Evolutionary conservation across 2,113 vertebrate genomes (phyloP), one percentile per base, ranked within the genome.

Genomic region (Centropus bengalensis): DNA sequence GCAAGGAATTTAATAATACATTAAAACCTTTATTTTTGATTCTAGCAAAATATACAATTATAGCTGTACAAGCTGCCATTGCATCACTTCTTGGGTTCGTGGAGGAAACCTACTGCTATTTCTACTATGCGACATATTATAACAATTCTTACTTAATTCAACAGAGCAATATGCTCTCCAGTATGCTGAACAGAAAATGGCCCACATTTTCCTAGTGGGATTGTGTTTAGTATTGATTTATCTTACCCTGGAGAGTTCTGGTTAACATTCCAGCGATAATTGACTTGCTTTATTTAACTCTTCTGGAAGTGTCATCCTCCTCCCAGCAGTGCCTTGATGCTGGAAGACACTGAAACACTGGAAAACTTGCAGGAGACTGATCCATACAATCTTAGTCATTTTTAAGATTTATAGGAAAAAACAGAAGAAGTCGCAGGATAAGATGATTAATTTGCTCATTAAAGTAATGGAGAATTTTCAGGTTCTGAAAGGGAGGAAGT

Each of bases 41-140:
- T 98, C 96, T 95, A 97, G 89, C 95, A 98, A 98, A 99, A 99
- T 99, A 98, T 98, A 97, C 98, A 99, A 98, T 98, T 98, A 98
- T 97, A 98, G 97, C 96, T 96, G 96, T 94, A 92, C 89, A 96
- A 97, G 96, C 96, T 97, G 97, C 93, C 82, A 76, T 96, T 87
- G 71, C 94, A 80, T 96, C 96, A 96, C 70, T 78, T 73, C 77
- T 96, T 80, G 69, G 74, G 82, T 97, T 95, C 75, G 6, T 10
- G 79, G 82, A 94, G 76, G 93, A 96, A 90, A 96, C 93, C 88
- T 96, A 95, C 93, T 96, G 66, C 95, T 96, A 95, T 86, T 91
- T 96, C 96, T 94, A 76, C 86, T 86, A 21, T 67, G 52, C 52
- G 51, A n/a, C 74, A 70, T 96, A 95, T 95, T 97, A 97, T 89